Base-by-base conservation (phyloP, 2,797 vertebrate genomes). In the Bovichtus diacanthus region DNA sequence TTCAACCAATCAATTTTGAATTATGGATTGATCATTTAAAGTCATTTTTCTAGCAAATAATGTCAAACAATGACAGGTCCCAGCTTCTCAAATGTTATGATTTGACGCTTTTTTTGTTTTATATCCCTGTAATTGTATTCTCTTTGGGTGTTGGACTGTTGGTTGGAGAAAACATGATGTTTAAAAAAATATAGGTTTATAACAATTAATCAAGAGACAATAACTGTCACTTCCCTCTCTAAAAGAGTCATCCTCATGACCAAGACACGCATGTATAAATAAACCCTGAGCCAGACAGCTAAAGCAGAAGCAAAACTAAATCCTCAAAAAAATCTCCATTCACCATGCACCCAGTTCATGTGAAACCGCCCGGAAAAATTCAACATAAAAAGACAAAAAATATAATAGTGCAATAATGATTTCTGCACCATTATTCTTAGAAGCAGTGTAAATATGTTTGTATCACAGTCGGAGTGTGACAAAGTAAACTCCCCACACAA, bases 221-320 rank as follows among this genome's bases (percentile, higher is more conserved):
- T 13, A 29, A 25, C 5, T 9, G 9, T 54, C 55, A 47, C 5
- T 34, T 43, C 18, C 9, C 54, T 47, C 1, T 15, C 9, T 58
- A 55, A 78, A 77, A 43, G n/a, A 44, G 67, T 70, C 60, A 68
- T 11, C 21, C 23, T 73, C 34, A 74, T 80, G 79, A 84, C 39
- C 46, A 36, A 80, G 31, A 64, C 25, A 55, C 11, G 1, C 13
- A 25, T 27, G 19, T 74, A 66, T 70, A 84, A 76, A 90, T 84
- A 89, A 61, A 81, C 31, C 59, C 59, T 2, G 4, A 50, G 31
- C 13, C 55, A 90, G 80, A 82, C 77, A 10, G 4, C 49, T n/a
- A 92, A 94, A 94, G 94, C 92, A 94, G 94, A 95, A 95, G 89
- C 72, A 93, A 94, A 93, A 94, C 88, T 77, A 65, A 76, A 47